Conservation (phyloP, 2,797 vertebrate genomes). For the Takifugu ocellatus region DNA sequence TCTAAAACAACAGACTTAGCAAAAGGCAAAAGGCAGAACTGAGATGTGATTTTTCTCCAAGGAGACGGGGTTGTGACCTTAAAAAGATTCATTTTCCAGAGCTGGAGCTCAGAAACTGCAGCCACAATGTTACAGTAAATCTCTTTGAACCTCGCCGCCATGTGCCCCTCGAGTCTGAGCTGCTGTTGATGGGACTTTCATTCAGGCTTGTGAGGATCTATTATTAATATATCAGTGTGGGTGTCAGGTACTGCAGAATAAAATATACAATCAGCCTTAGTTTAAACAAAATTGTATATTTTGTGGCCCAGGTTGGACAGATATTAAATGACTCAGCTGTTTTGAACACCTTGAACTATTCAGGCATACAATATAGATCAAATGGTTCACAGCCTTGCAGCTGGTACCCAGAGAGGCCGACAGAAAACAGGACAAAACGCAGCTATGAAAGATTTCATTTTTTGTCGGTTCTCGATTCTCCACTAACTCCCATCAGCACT, state of each 20-base stretch:
- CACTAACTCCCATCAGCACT: not conserved
- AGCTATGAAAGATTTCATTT: not conserved
- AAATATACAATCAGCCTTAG: no score
- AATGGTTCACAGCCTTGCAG: not conserved
- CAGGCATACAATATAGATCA: not conserved
- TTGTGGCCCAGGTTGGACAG: not conserved
- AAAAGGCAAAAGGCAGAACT: no score
- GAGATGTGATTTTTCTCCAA: conserved; percentile 1
- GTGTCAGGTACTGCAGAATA: conserved; percentile 1
- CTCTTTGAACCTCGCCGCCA: conserved; percentile 31
- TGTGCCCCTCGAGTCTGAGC: conserved; percentile 16
- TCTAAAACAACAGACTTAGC: no score
- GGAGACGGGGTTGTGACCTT: conserved; percentile 37
- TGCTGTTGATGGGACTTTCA: conserved; percentile 25
- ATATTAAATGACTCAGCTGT: conserved; percentile 13
- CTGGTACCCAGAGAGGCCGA: no score
- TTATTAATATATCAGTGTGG: conserved; percentile 1
- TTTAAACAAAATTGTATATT: not conserved
- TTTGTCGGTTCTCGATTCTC: not conserved
- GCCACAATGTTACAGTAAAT: conserved; percentile 38
- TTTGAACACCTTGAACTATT: conserved; percentile 3
- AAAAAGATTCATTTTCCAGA: conserved; percentile 24
- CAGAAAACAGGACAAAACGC: not conserved
- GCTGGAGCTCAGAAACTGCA: conserved; percentile 14
- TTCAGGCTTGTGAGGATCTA: not conserved